Percentiles rank a stretch among this genome's conserved stretches.
Conservation (phyloP, 1,140 invertebrate genomes). For the Aleiodes sp. region DNA sequence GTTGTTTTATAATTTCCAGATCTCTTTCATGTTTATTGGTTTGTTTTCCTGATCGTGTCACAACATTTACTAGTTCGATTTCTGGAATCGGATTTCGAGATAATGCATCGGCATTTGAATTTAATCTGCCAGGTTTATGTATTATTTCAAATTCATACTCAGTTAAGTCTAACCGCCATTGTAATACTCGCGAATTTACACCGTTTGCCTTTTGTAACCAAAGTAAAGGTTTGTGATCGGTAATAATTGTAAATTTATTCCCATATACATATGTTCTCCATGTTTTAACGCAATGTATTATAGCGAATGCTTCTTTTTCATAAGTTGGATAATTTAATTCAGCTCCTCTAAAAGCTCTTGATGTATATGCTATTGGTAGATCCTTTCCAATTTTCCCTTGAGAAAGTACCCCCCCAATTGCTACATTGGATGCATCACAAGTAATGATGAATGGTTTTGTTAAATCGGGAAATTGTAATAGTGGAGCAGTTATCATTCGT, state of each 20-base stretch:
- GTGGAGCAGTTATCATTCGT: slow-evolving; percentile 18
- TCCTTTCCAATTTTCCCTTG: slow-evolving; percentile 37
- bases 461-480: slow-evolving; percentile 44
- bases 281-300: slow-evolving; percentile 57
- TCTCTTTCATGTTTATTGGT: not conserved
- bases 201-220: slow-evolving; percentile 62
- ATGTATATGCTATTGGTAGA: slow-evolving; percentile 41
- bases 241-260: slow-evolving; percentile 59
- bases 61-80: not conserved
- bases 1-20: not conserved
- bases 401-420: slow-evolving; percentile 36
- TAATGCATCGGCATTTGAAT: slow-evolving; percentile 55
- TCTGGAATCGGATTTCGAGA: slow-evolving; percentile 3
- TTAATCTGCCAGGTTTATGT: slow-evolving; percentile 57
- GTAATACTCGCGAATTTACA: slow-evolving; percentile 57
- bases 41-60: not conserved
- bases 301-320: slow-evolving; percentile 51
- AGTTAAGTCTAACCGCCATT: slow-evolving; percentile 67
- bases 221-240: slow-evolving; percentile 62
- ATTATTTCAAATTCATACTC: slow-evolving; percentile 62
- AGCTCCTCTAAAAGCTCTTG: not conserved
- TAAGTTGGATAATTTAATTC: slow-evolving; percentile 3
- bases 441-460: slow-evolving; percentile 38
- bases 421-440: slow-evolving; percentile 34
- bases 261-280: slow-evolving; percentile 62